Evolutionary conservation across 1,140 invertebrate genomes (phyloP).

Genomic region (Leptinotarsa undecemlineata): DNA sequence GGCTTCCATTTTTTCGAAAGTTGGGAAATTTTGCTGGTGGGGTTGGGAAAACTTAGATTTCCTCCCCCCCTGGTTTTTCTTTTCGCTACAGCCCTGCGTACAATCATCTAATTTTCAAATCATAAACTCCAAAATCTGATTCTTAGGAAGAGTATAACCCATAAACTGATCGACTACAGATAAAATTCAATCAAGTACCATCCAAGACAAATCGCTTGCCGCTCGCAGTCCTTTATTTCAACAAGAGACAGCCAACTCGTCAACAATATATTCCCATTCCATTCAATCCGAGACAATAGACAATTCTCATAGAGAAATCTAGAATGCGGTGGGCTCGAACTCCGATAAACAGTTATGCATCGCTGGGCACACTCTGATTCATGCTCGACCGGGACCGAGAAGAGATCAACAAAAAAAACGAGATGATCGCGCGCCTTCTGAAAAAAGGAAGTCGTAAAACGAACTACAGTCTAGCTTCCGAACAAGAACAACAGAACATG

Average conservation of each 20-base stretch:
- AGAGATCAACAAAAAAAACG: constrained; percentile 11
- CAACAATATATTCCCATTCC: not conserved
- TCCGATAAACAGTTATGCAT: constrained; percentile 31
- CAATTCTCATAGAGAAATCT: constrained; percentile 12
- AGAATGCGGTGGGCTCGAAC: constrained; percentile 22
- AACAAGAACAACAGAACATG: constrained; percentile 31
- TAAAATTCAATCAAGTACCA: too few species aligned
- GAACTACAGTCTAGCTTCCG: constrained; percentile 30
- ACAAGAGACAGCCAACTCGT: not conserved
- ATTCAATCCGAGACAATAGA: constrained; percentile 11
- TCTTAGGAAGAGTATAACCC: too few species aligned
- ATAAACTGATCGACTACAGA: too few species aligned
- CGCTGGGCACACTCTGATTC: constrained; percentile 26
- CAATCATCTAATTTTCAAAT: too few species aligned
- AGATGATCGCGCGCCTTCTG: constrained; percentile 24
- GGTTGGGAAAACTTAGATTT: too few species aligned
- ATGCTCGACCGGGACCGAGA: constrained; percentile 14
- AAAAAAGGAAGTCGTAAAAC: constrained; percentile 32
- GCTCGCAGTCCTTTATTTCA: too few species aligned
- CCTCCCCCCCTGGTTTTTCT: too few species aligned
- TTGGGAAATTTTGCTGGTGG: too few species aligned
- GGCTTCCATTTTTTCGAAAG: too few species aligned
- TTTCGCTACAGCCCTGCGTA: too few species aligned
- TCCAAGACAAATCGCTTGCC: too few species aligned
- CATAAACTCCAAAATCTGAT: too few species aligned